Base-by-base conservation (phyloP, 37 sponge, comb jelly and placozoan genomes). In the Chondrilla cf. caribensis region DNA sequence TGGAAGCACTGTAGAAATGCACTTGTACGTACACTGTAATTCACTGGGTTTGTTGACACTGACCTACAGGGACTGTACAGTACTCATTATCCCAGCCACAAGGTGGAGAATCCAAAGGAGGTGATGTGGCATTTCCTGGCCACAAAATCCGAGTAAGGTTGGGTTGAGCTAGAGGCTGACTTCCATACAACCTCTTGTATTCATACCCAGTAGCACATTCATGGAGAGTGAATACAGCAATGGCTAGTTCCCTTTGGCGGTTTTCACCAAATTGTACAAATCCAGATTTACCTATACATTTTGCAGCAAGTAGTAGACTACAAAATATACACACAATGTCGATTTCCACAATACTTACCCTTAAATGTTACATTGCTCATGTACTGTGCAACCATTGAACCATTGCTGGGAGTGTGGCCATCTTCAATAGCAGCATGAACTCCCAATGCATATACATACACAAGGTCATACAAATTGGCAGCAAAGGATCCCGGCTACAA, bases 371-470 rank as follows among this genome's bases (percentile, higher is more conserved):
- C 5, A 68, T 17, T 68, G 19, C 32, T 68, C 70, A 68, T 68
- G 70, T 68, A 11, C 36, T 28, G 36, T 35, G 35, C 37, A 3
- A 68, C 37, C 32, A 68, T 3, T 28, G 70, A 36, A 2, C 70
- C 70, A 68, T 68, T 68, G 3, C 19, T 37, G 18, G 37, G 36
- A 3, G 70, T 35, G 37, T 68, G 7, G 7, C 70, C 70, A 68
- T 68, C 35, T 37, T 68, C 31, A n/a, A 68, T 21, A 36, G 70
- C 70, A 3, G 70, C 70, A 68, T 68, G 70, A 21, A 68, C 26
- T 3, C 70, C 70, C 25, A 68, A 37, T 3, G 35, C 70, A 7
- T 68, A 68, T 29, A 68, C 4, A 28, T 68, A 68, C 3, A 68
- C 70, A 19, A 68, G 19, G 31, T 68, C 70, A 15, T 68, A 68